Evolutionary conservation across 2,888 invertebrate species (phyloP).

Genomic region (Cremastinae sp.): DNA sequence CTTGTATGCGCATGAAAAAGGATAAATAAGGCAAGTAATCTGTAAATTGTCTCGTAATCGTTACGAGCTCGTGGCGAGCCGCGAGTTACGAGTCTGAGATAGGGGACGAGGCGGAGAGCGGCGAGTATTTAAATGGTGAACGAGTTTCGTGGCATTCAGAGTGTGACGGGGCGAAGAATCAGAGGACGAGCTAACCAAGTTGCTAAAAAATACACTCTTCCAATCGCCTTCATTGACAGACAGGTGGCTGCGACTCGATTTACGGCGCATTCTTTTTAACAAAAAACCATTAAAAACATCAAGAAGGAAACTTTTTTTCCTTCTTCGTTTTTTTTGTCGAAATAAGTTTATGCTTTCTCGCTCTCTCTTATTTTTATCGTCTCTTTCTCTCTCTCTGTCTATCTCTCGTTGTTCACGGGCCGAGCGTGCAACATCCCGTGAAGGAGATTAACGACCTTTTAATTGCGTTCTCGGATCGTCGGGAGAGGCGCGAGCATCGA

Average conservation of each 20-base stretch:
- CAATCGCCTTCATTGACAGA: not conserved
- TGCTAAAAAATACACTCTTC: not conserved
- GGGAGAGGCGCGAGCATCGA: slow-evolving; percentile 55
- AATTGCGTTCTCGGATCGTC: slow-evolving; percentile 67
- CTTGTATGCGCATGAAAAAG: too few species aligned
- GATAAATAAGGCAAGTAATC: too few species aligned
- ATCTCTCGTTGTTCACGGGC: slow-evolving; percentile 48
- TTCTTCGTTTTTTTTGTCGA: slow-evolving; percentile 62
- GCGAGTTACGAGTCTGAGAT: slow-evolving; percentile 11
- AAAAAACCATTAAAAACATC: not conserved
- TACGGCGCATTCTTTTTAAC: too few species aligned
- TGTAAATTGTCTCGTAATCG: slow-evolving; percentile 10
- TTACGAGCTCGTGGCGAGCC: slow-evolving; percentile 30
- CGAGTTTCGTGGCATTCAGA: slow-evolving; percentile 74
- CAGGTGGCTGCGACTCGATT: slow-evolving; percentile 2
- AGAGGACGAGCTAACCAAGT: slow-evolving; percentile 22
- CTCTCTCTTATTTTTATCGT: slow-evolving; percentile 45
- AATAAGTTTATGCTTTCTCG: slow-evolving; percentile 60
- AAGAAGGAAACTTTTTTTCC: not conserved
- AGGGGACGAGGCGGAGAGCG: slow-evolving; percentile 33
- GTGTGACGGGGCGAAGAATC: slow-evolving; percentile 69
- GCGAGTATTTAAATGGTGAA: slow-evolving; percentile 68
- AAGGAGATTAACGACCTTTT: slow-evolving; percentile 74
- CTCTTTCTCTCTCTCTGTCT: slow-evolving; percentile 65
- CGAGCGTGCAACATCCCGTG: slow-evolving; percentile 62